Evolutionary conservation across 1,140 invertebrate species (phyloP).

Genomic region (Sarcophaga bullata): DNA sequence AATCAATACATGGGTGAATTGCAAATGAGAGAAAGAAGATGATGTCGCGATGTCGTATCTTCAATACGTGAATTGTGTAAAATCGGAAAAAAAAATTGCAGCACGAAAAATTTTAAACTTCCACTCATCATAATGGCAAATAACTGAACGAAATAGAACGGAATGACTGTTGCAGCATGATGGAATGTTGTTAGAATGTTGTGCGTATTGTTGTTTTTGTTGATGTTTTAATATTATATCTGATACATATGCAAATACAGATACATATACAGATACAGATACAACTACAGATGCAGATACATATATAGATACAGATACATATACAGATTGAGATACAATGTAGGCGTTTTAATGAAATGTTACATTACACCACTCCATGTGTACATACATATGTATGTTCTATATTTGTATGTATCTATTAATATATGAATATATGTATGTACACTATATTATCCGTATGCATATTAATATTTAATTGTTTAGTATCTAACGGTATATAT

Average conservation of each 20-base stretch:
- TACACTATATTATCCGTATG: not conserved
- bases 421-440: not conserved
- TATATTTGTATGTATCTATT: not conserved
- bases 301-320: not conserved
- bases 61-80: not conserved
- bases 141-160: not conserved
- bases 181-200: not conserved
- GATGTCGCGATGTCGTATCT: not conserved
- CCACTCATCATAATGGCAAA: not conserved
- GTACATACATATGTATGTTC: too few species aligned
- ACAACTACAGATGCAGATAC: not conserved
- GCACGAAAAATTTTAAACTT: not conserved
- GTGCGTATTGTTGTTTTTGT: not conserved
- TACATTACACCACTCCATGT: constrained; percentile 6
- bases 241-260: not conserved
- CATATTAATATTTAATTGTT: too few species aligned
- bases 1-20: not conserved
- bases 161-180: not conserved
- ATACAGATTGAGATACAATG: not conserved
- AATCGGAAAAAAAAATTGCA: not conserved
- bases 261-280: not conserved
- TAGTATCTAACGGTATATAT: too few species aligned
- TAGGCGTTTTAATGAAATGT: constrained; percentile 7
- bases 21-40: not conserved
- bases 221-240: too few species aligned